Base-by-base conservation (phyloP, 2,888 invertebrate genomes). In the Agonum fuliginosum region DNA sequence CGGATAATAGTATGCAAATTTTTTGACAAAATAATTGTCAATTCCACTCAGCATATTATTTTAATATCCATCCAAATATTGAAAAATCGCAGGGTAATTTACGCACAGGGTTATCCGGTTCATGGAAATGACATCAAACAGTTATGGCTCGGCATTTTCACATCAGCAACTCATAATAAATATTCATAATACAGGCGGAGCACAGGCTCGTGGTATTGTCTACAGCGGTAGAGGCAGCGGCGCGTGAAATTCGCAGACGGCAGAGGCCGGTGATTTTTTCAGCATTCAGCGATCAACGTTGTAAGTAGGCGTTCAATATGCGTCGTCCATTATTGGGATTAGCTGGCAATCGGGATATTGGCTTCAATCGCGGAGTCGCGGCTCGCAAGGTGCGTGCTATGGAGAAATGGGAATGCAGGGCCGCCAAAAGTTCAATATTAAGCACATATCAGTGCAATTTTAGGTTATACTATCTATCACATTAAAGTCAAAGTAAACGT, bases 221-320 rank as follows among this genome's bases (percentile, higher is more conserved):
- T 51, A 5, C 51, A 34, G 4, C 8, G 34, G n/a, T 51, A n/a
- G 4, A n/a, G 10, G 17, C 51, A 1, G 19, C 1, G 19, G 10
- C n/a, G 34, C 34, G 34, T 34, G 34, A 34, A 34, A 34, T 34
- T 34, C 34, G 34, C 8, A 8, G 8, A 22, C 19, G 20, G 48
- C 17, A 8, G 2, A 8, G 8, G 8, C 12, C 17, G 22, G 22
- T 51, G 43, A 14, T 51, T 51, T 51, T 51, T 51, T 3, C 51
- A 1, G 19, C 5, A 6, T 4, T 34, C 4, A 8, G 5, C 3
- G 6, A 8, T 3, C 46, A 24, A 3, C 51, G 22, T 1, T 51
- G 51, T 62, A 62, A 62, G 62, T 62, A 62, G 62, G 62, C 62
- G 24, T 62, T 62, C 62, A 62, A 62, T 62, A 62, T 62, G 62